A percentile compares a stretch with the other conserved stretches of the same genome.
Evolutionary conservation across 1,140 invertebrate genomes (phyloP).

Genomic region (Solenopsis invicta): DNA sequence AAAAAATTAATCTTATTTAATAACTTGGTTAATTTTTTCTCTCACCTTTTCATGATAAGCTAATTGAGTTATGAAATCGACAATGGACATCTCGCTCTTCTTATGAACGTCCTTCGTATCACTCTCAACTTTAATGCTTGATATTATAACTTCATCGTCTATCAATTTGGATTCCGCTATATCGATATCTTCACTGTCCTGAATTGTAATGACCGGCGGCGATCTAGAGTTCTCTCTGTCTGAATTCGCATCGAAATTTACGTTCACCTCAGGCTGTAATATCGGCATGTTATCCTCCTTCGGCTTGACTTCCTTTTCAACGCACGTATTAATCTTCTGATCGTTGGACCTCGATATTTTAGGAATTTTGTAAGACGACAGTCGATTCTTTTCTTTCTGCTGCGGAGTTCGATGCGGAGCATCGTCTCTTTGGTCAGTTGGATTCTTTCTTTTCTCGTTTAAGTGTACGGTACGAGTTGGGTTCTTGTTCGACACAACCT

Average conservation of each 20-base stretch:
- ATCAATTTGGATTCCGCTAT: conserved; percentile 11
- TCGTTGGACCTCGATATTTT: conserved; percentile 3
- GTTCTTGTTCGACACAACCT: conserved; percentile 22
- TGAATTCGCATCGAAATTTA: conserved; percentile 73
- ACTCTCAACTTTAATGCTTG: conserved; percentile 71
- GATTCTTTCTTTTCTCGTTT: conserved; percentile 35
- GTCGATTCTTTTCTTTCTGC: conserved; percentile 13
- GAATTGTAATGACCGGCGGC: conserved; percentile 83
- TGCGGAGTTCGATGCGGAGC: neutral
- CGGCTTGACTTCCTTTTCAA: conserved; percentile 48
- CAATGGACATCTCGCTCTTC: conserved; percentile 81
- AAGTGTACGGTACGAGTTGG: neutral
- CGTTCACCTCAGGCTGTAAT: conserved; percentile 80
- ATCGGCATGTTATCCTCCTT: conserved; percentile 83
- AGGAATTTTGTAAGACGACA: conserved; percentile 31
- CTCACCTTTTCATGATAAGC: conserved; percentile 85
- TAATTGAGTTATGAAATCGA: conserved; percentile 82
- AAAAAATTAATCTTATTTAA: neutral
- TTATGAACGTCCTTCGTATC: conserved; percentile 64
- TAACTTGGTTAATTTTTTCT: neutral
- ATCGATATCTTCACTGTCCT: conserved; percentile 63
- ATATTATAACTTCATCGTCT: conserved; percentile 65
- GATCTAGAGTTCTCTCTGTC: conserved; percentile 82
- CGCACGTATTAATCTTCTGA: conserved; percentile 4
- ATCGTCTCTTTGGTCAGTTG: neutral